phyloP scores from a whole-genome alignment of 2,888 invertebrate species.

The Heliothis peltigera region DNA sequence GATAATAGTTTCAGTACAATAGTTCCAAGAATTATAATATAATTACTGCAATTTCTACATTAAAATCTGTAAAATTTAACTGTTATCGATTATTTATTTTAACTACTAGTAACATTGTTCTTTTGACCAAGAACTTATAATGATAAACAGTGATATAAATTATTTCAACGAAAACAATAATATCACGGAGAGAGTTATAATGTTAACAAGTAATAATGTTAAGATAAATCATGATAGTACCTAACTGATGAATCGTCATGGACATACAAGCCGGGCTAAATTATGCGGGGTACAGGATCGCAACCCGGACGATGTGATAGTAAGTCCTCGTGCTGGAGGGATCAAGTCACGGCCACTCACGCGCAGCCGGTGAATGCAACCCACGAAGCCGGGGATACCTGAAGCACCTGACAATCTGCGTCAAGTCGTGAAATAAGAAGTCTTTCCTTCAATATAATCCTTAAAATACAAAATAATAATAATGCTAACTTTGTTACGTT shows the following conservation, averaged over 20 bases:
- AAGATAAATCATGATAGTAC: neutral
- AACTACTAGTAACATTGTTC: constrained; percentile 20
- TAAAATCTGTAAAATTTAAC: constrained; percentile 35
- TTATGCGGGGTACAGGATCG: constrained; percentile 84
- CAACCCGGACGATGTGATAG: constrained; percentile 76
- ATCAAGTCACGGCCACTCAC: constrained; percentile 91
- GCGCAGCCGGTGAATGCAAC: constrained; percentile 94
- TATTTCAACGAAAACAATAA: constrained; percentile 17
- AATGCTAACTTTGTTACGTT: constrained; percentile 82
- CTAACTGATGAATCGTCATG: constrained; percentile 65
- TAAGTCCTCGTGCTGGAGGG: constrained; percentile 88
- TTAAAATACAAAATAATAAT: neutral
- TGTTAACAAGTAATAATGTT: neutral
- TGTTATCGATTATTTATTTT: constrained; percentile 7
- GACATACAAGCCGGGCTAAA: constrained; percentile 81
- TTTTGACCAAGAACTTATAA: constrained; percentile 4
- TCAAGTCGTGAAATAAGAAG: constrained; percentile 14
- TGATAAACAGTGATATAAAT: constrained; percentile 2
- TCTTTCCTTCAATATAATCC: neutral
- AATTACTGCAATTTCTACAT: constrained; percentile 39
- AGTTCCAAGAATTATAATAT: constrained; percentile 39
- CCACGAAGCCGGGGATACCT: constrained; percentile 93
- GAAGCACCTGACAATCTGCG: constrained; percentile 93
- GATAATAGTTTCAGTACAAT: constrained; percentile 66
- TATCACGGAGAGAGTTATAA: neutral